Evolutionary conservation across 2,888 invertebrate species (phyloP).

Genomic region (Ochlodes sylvanus): DNA sequence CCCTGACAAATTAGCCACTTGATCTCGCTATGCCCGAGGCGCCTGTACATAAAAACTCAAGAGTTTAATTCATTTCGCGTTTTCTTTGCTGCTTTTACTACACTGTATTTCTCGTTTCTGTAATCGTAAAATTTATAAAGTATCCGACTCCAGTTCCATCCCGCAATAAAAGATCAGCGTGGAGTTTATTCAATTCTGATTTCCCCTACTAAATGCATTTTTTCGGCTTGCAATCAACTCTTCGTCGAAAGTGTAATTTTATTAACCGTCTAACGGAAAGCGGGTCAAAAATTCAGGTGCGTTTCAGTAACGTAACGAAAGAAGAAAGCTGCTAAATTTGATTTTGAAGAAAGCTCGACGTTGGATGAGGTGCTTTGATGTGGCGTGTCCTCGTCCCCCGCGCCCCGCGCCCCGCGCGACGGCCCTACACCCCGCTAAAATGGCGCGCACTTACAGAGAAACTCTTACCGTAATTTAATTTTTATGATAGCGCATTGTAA

Average conservation of each 20-base stretch:
- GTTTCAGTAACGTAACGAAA: constrained; percentile 65
- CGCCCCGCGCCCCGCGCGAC: constrained; percentile 51
- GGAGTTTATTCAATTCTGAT: not conserved
- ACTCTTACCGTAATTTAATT: constrained; percentile 83
- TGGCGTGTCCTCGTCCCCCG: constrained; percentile 58
- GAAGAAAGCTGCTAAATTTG: constrained; percentile 81
- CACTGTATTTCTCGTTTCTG: constrained; percentile 12
- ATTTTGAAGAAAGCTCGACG: constrained; percentile 71
- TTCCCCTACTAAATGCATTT: constrained; percentile 1
- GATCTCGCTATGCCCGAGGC: constrained; percentile 66
- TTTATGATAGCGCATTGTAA: constrained; percentile 83
- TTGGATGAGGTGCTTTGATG: constrained; percentile 77
- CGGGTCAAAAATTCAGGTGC: constrained; percentile 56
- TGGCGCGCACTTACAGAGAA: constrained; percentile 79
- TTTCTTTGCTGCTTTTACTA: constrained; percentile 19
- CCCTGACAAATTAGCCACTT: constrained; percentile 81
- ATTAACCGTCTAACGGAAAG: constrained; percentile 6
- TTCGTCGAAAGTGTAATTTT: not conserved
- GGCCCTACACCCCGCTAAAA: constrained; percentile 63
- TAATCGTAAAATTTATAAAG: constrained; percentile 10
- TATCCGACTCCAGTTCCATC: constrained; percentile 2
- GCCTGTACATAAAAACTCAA: constrained; percentile 60
- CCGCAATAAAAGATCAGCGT: not conserved
- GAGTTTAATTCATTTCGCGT: constrained; percentile 29
- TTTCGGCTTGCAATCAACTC: constrained; percentile 7